A percentile compares a stretch with the other conserved stretches of the same genome.
phyloP scores from a whole-genome alignment of 2,797 vertebrate genomes.

The Phalanger gymnotis region DNA sequence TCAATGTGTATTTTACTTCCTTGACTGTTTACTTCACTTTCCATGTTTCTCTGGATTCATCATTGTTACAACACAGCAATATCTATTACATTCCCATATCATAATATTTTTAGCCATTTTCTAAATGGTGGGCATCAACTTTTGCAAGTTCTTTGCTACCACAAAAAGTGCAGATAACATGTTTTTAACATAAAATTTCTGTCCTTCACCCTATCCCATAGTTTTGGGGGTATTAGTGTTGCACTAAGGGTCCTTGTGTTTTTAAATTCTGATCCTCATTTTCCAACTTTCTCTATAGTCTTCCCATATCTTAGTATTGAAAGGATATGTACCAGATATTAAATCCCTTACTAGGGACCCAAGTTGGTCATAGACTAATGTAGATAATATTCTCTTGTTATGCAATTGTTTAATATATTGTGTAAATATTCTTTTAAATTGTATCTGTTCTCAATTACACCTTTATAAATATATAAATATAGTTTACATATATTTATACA shows the following conservation, averaged over 20 bases:
- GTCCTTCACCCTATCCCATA: background rate
- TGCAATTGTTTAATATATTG: background rate
- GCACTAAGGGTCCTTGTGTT: background rate
- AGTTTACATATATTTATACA: too few relatives aligned
- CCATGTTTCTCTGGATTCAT: background rate
- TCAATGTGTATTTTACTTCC: background rate
- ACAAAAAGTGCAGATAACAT: background rate
- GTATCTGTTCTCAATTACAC: background rate
- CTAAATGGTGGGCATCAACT: background rate
- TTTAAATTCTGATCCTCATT: background rate
- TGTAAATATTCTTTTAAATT: background rate
- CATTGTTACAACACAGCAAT: background rate
- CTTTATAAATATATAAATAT: too few relatives aligned
- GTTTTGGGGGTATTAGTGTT: background rate
- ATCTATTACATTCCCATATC: background rate
- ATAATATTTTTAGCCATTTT: background rate
- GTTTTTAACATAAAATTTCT: background rate
- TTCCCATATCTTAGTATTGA: background rate
- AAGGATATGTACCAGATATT: background rate
- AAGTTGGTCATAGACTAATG: background rate
- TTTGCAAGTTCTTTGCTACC: background rate
- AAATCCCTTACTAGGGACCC: background rate
- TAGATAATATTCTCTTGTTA: background rate
- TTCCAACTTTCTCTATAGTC: background rate
- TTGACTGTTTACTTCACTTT: background rate